Conservation (phyloP, 2,797 vertebrate species). For the Tapirus indicus region DNA sequence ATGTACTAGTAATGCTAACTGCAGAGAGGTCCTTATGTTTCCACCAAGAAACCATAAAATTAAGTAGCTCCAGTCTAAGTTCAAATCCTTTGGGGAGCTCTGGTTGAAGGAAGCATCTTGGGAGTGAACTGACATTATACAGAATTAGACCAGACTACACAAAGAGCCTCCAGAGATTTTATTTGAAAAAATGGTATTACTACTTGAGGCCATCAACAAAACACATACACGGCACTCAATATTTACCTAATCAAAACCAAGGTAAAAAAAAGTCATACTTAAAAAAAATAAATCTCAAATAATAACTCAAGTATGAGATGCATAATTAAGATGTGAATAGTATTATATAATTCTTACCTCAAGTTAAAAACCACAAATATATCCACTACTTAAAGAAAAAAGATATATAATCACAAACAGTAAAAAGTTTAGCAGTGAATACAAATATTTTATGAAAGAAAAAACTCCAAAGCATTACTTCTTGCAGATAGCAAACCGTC, state of each 20-base stretch:
- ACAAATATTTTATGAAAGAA: background rate
- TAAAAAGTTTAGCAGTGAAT: background rate
- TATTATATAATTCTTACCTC: background rate
- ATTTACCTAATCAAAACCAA: constrained; percentile 10
- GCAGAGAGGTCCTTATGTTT: background rate
- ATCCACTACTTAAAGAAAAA: constrained; percentile 23
- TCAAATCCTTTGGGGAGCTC: constrained; percentile 6
- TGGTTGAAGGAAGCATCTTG: background rate
- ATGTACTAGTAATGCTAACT: background rate
- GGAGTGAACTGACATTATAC: background rate
- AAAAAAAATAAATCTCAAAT: background rate
- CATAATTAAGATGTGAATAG: background rate
- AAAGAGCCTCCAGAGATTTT: background rate
- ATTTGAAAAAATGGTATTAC: background rate
- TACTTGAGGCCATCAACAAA: background rate
- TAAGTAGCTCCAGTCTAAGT: background rate
- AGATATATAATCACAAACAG: background rate
- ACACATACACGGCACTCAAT: background rate
- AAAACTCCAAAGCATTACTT: background rate
- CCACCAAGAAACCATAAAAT: background rate
- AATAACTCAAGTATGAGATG: background rate
- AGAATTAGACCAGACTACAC: background rate
- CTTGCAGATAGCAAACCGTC: background rate
- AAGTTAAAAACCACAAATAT: background rate
- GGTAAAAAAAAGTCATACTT: constrained; percentile 20